Conservation (phyloP, 1,140 invertebrate genomes). For the Plectrocnemia conspersa region DNA sequence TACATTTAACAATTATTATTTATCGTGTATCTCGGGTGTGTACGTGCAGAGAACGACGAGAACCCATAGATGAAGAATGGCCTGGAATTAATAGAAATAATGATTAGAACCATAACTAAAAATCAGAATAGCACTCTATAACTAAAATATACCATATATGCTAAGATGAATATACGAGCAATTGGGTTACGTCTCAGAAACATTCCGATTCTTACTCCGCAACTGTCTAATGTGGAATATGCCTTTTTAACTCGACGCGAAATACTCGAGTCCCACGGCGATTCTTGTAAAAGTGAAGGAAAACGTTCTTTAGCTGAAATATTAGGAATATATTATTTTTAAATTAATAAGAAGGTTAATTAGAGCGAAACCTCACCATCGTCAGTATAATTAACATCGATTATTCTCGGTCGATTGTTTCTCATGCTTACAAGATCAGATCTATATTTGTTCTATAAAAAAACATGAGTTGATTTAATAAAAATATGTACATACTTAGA, state of each 20-base stretch:
- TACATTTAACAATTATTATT: too few relatives aligned
- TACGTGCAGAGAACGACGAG: slow-evolving; percentile 32
- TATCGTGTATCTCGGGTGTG: slow-evolving; percentile 18
- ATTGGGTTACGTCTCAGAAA: slow-evolving; percentile 78
- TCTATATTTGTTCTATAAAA: slow-evolving; percentile 51
- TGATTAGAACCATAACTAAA: slow-evolving; percentile 2
- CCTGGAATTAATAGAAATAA: slow-evolving; percentile 25
- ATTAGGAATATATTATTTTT: slow-evolving; percentile 7
- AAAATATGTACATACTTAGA: slow-evolving; percentile 37
- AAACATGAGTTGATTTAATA: slow-evolving; percentile 19
- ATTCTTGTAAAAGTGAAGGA: slow-evolving; percentile 68
- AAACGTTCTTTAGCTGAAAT: slow-evolving; percentile 57
- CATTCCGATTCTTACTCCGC: slow-evolving; percentile 69
- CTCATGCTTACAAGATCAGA: slow-evolving; percentile 40
- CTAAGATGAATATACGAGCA: slow-evolving; percentile 70
- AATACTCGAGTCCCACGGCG: slow-evolving; percentile 72
- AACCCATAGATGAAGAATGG: slow-evolving; percentile 33
- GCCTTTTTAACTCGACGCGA: slow-evolving; percentile 74
- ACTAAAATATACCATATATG: slow-evolving; percentile 27
- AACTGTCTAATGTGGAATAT: slow-evolving; percentile 67
- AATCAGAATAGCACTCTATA: background rate
- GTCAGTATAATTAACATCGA: slow-evolving; percentile 62
- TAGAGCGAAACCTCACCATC: slow-evolving; percentile 60
- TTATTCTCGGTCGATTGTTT: slow-evolving; percentile 45
- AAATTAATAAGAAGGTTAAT: background rate